Conservation (phyloP, 2,888 invertebrate species). For the Dorcus parallelipipedus region DNA sequence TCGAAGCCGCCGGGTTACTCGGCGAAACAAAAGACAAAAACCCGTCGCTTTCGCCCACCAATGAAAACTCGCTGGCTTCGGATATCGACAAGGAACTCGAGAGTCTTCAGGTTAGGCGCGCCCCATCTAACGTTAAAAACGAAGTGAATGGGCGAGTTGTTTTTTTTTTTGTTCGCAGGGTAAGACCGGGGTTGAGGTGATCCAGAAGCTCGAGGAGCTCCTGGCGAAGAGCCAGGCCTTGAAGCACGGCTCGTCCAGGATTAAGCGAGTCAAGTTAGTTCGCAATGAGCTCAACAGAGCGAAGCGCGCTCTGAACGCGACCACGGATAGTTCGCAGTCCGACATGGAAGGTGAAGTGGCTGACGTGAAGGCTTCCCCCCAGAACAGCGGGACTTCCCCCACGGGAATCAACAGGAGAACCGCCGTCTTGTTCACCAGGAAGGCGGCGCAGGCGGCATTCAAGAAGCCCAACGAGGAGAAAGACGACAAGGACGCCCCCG, state of each 20-base stretch:
- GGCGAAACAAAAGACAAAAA: conserved; percentile 46
- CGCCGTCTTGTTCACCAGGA: conserved; percentile 74
- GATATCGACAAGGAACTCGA: conserved; percentile 58
- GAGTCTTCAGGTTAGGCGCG: conserved; percentile 41
- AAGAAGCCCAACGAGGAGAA: conserved; percentile 52
- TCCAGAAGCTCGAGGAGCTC: conserved; percentile 58
- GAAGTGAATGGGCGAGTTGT: background rate
- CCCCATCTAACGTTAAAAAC: too few species aligned
- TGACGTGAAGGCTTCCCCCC: conserved; percentile 23
- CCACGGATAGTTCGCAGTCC: conserved; percentile 44
- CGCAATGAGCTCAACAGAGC: conserved; percentile 58
- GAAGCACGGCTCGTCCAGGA: conserved; percentile 56
- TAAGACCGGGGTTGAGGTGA: conserved; percentile 43
- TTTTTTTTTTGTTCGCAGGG: conserved; percentile 29
- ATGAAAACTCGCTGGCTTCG: conserved; percentile 50
- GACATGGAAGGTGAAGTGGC: conserved; percentile 39
- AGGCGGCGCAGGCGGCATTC: conserved; percentile 59
- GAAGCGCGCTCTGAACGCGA: conserved; percentile 41
- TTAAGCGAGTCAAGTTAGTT: conserved; percentile 58
- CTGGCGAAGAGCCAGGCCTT: conserved; percentile 61
- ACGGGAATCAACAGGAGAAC: conserved; percentile 66
- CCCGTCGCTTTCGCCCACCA: conserved; percentile 27
- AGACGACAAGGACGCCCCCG: conserved; percentile 38
- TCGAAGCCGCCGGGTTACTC: conserved; percentile 59
- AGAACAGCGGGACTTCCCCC: conserved; percentile 44